These are phyloP conservation scores for Agrotis segetum DNA, from an alignment of 2,888 invertebrate genomes.

Conservation along the genomic window DNA sequence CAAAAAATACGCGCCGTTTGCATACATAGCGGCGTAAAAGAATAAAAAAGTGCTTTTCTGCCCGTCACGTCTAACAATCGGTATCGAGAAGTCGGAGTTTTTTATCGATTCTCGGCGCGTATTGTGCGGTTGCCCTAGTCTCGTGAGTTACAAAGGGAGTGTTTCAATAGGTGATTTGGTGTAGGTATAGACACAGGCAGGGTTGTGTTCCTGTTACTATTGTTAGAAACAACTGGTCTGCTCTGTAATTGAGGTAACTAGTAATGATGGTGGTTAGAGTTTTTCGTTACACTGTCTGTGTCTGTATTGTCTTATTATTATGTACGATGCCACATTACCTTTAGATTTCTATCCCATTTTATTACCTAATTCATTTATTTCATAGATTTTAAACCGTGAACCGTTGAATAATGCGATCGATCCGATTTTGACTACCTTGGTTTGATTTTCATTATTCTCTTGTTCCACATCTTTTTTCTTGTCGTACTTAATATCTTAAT, in stretches of 20 bases:
- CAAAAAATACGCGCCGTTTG: conserved; percentile 45
- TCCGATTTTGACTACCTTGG: no score
- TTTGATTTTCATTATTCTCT: no score
- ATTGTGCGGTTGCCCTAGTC: conserved; percentile 60
- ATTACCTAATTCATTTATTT: no score
- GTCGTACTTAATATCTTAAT: no score
- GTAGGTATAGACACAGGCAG: conserved; percentile 25
- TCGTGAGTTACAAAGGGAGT: conserved; percentile 54
- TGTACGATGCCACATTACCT: neutral
- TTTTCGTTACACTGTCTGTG: conserved; percentile 17
- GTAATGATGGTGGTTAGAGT: conserved; percentile 26
- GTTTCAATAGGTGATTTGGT: conserved; percentile 55
- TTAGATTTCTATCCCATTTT: neutral
- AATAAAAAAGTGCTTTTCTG: conserved; percentile 44
- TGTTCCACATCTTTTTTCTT: no score
- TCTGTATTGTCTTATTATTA: conserved; percentile 6
- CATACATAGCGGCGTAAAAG: conserved; percentile 36
- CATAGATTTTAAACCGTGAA: no score
- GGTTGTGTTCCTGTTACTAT: conserved; percentile 29
- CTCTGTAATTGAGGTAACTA: conserved; percentile 37
- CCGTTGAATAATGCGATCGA: no score
- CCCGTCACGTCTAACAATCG: conserved; percentile 54
- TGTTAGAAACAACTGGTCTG: conserved; percentile 44
- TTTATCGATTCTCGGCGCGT: conserved; percentile 57
- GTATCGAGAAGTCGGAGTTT: conserved; percentile 55